Evolutionary conservation across 1,140 invertebrate genomes (phyloP).

Genomic region (Monomorium pharaonis): DNA sequence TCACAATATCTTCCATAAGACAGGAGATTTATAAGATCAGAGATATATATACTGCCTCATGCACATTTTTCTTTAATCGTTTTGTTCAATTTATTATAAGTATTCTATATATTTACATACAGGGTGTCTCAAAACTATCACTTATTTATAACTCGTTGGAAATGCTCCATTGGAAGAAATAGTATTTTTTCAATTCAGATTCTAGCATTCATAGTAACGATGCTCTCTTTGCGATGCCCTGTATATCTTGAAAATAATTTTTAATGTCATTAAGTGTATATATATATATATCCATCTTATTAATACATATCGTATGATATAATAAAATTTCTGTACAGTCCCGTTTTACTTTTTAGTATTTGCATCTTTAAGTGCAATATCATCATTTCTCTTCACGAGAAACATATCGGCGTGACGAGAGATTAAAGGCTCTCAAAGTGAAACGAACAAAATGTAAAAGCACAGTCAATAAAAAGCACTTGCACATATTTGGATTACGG

Average conservation of each 20-base stretch:
- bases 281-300: neutral
- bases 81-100: neutral
- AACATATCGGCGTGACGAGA: conserved; percentile 43
- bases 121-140: neutral
- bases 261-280: neutral
- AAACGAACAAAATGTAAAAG: conserved; percentile 55
- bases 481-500: conserved; percentile 27
- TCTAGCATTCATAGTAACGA: neutral
- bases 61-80: neutral
- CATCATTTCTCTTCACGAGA: conserved; percentile 30
- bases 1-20: conserved; percentile 32
- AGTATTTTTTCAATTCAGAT: neutral
- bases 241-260: conserved; percentile 18
- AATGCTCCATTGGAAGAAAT: neutral
- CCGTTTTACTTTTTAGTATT: conserved; percentile 18
- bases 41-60: neutral
- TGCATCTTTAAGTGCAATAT: conserved; percentile 12
- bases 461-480: conserved; percentile 55
- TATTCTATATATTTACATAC: neutral
- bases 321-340: neutral
- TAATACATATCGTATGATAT: conserved; percentile 23
- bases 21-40: neutral
- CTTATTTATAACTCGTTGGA: neutral
- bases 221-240: neutral
- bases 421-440: conserved; percentile 1